Conservation (phyloP, 2,797 vertebrate species). For the Hemitrygon akajei region DNA sequence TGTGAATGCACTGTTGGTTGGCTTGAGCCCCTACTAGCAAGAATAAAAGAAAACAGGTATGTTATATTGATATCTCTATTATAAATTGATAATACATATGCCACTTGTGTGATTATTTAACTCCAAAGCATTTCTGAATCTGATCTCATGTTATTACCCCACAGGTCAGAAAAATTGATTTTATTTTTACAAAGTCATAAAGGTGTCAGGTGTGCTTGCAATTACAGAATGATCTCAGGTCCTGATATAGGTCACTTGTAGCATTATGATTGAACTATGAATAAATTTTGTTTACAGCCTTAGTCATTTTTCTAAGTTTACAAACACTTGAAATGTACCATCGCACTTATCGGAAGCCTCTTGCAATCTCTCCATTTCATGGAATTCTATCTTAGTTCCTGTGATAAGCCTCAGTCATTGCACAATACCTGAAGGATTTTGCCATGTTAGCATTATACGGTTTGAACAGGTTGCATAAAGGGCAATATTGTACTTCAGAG, state of each 20-base stretch:
- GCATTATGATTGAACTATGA: not conserved
- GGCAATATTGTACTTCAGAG: not conserved
- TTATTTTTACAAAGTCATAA: not conserved
- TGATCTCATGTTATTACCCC: not conserved
- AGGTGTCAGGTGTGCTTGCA: not conserved
- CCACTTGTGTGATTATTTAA: no score
- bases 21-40: constrained; percentile 85
- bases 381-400: not conserved
- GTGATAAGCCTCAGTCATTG: not conserved
- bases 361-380: not conserved
- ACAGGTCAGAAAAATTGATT: not conserved
- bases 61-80: not conserved
- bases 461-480: not conserved
- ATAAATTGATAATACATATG: not conserved
- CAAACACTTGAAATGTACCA: not conserved
- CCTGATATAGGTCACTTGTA: not conserved
- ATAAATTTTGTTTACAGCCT: not conserved
- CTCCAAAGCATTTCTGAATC: not conserved
- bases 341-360: not conserved
- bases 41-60: constrained; percentile 90
- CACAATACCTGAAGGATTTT: not conserved
- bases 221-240: not conserved
- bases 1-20: constrained; percentile 90
- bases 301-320: not conserved
- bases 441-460: not conserved